Evolutionary conservation across 2,888 invertebrate species (phyloP), one percentile per base, ranked within the genome.

Genomic region (Aradus depressus): DNA sequence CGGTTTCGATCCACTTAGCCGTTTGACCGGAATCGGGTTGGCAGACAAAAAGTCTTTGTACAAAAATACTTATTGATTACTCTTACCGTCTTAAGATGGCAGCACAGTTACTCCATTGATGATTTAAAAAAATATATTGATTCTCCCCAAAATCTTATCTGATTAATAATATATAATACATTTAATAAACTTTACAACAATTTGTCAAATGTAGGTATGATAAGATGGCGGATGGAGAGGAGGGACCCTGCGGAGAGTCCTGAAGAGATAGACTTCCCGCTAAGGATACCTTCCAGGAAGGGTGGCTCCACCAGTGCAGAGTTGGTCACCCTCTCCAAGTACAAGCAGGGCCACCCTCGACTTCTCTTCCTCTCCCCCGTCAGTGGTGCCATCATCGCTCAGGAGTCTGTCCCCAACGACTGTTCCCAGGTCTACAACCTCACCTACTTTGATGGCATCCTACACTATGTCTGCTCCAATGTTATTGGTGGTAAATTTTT

Each of bases 321-420:
- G 32, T 44, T 56, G 8, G 51, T 51, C 10, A 53, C 53, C 5
- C 18, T 56, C 25, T 50, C 56, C 3, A 50, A 53, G 21, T 53
- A 35, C 16, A 38, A 43, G 8, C 26, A 50, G 34, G 53, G 51
- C 6, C 41, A 48, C 8, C 56, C 80, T 63, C 73, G 75, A 44
- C 65, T 86, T 16, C 68, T 84, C 14, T 68, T 86, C 47, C 69
- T 87, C 51, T 84, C 83, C 26, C 87, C 86, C 18, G 72, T 73
- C 31, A 78, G 72, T 23, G 88, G 87, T 0, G 72, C 73, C 53
- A 72, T 82, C 3, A 71, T 85, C 44, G 76, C 77, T 3, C 76
- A 78, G 55, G 76, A 78, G 1, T 75, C 79, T 60, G 67, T 70
- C 10, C 67, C 80, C 18, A 70, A 71, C 23, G 75, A 77, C 54